Conservation (phyloP, 2,797 vertebrate species). For the Potorous gilbertii region DNA sequence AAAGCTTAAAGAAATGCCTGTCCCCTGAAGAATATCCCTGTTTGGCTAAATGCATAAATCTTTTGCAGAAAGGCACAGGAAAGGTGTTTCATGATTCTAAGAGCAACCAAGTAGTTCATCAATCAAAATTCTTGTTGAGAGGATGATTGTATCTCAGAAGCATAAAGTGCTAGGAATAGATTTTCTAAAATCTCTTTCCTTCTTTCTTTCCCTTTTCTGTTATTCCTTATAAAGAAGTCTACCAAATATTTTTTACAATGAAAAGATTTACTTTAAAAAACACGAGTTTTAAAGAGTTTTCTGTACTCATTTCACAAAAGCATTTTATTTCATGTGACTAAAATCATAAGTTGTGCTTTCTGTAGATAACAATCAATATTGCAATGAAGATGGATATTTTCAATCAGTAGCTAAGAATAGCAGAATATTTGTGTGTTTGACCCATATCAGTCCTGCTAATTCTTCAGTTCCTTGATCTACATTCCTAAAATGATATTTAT, state of each 20-base stretch:
- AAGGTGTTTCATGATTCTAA: neutral
- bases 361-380: neutral
- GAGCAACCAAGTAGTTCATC: neutral
- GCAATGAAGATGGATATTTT: neutral
- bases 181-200: neutral
- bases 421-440: constrained; percentile 31
- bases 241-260: neutral
- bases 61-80: neutral
- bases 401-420: neutral
- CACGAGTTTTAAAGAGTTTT: neutral
- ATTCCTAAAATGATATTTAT: neutral
- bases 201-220: neutral
- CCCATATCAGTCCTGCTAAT: neutral
- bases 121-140: neutral
- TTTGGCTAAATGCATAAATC: neutral
- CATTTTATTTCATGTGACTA: neutral
- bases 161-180: neutral
- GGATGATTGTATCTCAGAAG: neutral
- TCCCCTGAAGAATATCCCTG: neutral
- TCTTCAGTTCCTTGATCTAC: neutral
- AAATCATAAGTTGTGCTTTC: neutral
- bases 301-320: neutral
- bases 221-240: neutral
- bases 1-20: neutral
- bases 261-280: neutral